A percentile compares a stretch with the other conserved stretches of the same genome.
These are phyloP conservation scores for Liasis olivaceus DNA, from an alignment of 2,797 vertebrate genomes.

Conservation along the genomic window DNA sequence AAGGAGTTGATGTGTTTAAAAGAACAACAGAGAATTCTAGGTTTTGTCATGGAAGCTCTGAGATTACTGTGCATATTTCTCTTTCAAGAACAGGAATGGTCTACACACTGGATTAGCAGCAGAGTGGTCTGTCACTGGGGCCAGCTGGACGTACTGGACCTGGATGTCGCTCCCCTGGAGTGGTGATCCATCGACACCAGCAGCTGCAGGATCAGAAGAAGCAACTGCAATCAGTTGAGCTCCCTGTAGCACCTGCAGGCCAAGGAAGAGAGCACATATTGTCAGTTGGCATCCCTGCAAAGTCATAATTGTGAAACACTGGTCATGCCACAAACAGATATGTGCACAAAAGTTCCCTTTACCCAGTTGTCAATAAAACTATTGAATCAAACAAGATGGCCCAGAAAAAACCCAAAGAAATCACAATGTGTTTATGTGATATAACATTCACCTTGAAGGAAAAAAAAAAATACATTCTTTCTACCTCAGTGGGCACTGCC, in stretches of 20 bases:
- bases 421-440: accelerated
- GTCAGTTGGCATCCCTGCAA: constrained; percentile 11
- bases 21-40: neutral
- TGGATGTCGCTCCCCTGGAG: constrained; percentile 95
- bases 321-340: neutral
- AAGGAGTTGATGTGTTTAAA: neutral
- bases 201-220: constrained; percentile 85
- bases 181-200: constrained; percentile 86
- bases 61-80: neutral
- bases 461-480: neutral
- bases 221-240: constrained; percentile 96
- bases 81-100: neutral
- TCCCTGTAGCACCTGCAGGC: constrained; percentile 88
- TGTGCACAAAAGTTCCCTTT: neutral
- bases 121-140: constrained; percentile 88
- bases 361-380: neutral
- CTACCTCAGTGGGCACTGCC: neutral
- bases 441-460: neutral
- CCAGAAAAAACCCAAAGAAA: neutral
- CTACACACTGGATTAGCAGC: constrained; percentile 82
- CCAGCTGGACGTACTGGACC: constrained; percentile 97
- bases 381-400: neutral
- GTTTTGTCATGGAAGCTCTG: neutral
- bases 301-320: accelerated
- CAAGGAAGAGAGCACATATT: neutral